Evolutionary conservation across 2,888 invertebrate species (phyloP), one percentile per base, ranked within the genome.

Genomic region (Alentia gelatinosa): DNA sequence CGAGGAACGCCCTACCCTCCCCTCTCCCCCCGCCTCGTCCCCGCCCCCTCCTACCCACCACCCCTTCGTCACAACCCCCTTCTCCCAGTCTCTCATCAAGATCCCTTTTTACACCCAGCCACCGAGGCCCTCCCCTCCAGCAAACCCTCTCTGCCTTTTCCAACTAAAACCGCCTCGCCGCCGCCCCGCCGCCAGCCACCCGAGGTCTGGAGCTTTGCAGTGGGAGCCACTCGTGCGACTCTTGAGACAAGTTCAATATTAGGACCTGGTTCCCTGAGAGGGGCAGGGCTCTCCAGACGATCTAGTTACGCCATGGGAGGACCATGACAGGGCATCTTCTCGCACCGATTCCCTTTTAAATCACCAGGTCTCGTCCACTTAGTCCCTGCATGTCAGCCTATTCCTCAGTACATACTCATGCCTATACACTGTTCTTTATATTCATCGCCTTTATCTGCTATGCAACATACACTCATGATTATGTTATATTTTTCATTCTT

Each of bases 231-330:
- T 68, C 68, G 68, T 19, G 56, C 56, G 68, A 26, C 68, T 30
- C 68, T 1, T 68, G 68, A 68, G 68, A 68, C 68, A 68, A 68
- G 68, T 68, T 56, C 68, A 68, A 68, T 68, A 68, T 68, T 68
- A 68, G 68, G 68, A 26, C 68, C 68, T 68, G 30, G 12, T 68
- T 68, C 33, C 26, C 68, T 30, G 5, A 68, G 68, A 30, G 68
- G 30, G 26, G 26, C 68, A 68, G 68, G 68, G 68, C 68, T 68
- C 68, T 68, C 68, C 68, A 68, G 68, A 68, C 30, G 56, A 56
- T 56, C 12, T 56, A n/a, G 56, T 56, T 56, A 19, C n/a, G 56
- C 19, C 56, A n/a, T n/a, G 56, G n/a, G 56, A 56, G 9, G 56
- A 56, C 56, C 56, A 56, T n/a, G 19, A 12, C 19, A 1, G 19